Conservation (phyloP, 2,797 vertebrate genomes). For the Syndactyla subalaris region DNA sequence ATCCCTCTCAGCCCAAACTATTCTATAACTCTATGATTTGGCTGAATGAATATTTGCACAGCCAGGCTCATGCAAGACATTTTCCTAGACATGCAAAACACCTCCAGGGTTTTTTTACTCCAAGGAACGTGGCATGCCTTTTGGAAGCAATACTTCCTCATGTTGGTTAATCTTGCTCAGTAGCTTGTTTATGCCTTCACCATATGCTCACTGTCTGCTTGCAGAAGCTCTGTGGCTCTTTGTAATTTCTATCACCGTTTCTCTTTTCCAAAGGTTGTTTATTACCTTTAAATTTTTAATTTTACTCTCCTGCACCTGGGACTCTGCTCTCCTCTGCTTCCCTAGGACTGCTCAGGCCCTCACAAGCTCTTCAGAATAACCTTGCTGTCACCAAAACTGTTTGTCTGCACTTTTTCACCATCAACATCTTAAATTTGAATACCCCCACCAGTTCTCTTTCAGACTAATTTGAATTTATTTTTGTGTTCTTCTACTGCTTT, state of each 20-base stretch:
- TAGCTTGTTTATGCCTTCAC: slow-evolving; percentile 3
- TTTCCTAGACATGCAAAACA: background rate
- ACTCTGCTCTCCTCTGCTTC: background rate
- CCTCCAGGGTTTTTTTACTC: background rate
- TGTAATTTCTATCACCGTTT: background rate
- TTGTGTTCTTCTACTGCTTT: background rate
- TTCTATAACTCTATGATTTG: background rate
- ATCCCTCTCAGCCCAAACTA: background rate
- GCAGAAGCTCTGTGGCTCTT: background rate
- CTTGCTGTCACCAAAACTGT: background rate
- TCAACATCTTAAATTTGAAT: background rate
- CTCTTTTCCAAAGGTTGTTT: slow-evolving; percentile 1
- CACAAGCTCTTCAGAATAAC: background rate
- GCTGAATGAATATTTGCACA: background rate
- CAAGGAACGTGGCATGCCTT: background rate
- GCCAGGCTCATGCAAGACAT: background rate
- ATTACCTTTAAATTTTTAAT: background rate
- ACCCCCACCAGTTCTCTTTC: background rate
- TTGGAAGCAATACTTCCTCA: background rate
- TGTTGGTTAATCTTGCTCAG: background rate
- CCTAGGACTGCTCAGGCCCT: background rate
- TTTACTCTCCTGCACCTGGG: background rate
- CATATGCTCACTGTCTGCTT: slow-evolving; percentile 20
- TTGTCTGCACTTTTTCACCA: background rate
- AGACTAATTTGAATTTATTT: background rate